phyloP scores from a whole-genome alignment of 2,888 invertebrate species.

The Drosophila yooni region DNA sequence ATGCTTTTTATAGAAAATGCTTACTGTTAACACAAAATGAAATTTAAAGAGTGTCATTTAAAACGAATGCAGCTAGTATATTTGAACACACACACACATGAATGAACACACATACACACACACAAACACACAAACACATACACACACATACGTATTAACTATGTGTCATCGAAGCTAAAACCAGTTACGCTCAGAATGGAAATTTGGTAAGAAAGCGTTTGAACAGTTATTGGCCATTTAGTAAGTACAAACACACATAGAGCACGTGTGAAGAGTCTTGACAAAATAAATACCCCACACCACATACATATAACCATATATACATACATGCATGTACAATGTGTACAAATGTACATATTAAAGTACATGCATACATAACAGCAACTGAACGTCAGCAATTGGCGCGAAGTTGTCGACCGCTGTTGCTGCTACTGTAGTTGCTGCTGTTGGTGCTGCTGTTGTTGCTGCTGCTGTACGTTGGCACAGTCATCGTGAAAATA shows the following conservation, averaged over 20 bases:
- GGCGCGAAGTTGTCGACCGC: conserved; percentile 50
- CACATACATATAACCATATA: background rate
- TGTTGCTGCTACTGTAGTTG: conserved; percentile 16
- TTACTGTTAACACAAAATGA: background rate
- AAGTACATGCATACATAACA: conserved; percentile 8
- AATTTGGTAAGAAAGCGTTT: conserved; percentile 48
- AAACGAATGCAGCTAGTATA: background rate
- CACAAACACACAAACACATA: background rate
- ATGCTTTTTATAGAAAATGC: background rate
- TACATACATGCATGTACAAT: background rate
- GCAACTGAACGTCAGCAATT: conserved; percentile 55
- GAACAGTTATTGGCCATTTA: conserved; percentile 54
- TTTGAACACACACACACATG: background rate
- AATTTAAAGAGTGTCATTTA: background rate
- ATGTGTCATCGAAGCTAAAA: conserved; percentile 39
- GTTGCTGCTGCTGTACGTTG: conserved; percentile 17
- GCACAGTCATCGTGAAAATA: conserved; percentile 65
- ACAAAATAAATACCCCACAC: conserved; percentile 24
- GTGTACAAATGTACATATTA: background rate
- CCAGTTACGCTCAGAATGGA: conserved; percentile 50
- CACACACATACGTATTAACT: background rate
- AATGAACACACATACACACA: background rate
- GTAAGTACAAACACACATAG: conserved; percentile 20
- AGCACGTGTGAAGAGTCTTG: conserved; percentile 33
- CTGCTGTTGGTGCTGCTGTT: conserved; percentile 18